phyloP scores from a whole-genome alignment of 2,797 vertebrate genomes.

The Astyanax mexicanus region DNA sequence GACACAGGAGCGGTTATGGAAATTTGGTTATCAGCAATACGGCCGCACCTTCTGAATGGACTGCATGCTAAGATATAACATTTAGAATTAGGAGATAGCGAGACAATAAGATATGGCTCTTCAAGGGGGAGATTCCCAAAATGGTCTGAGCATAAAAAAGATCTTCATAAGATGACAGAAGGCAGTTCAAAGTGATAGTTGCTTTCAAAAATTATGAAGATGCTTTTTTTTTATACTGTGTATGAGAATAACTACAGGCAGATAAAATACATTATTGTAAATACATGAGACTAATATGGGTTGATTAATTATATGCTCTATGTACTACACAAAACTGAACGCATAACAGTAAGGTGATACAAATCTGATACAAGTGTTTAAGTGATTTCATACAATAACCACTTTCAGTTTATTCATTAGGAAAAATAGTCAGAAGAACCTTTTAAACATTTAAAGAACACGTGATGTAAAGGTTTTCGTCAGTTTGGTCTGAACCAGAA shows the following conservation, averaged over 20 bases:
- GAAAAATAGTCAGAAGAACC: too few species aligned
- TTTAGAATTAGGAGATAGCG: conserved; percentile 15
- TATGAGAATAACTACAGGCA: not conserved
- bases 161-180: not conserved
- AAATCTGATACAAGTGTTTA: too few species aligned
- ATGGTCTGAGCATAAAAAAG: not conserved
- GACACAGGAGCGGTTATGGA: conserved; percentile 7
- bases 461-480: too few species aligned
- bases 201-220: not conserved
- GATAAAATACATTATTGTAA: not conserved
- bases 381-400: too few species aligned
- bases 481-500: too few species aligned
- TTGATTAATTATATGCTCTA: not conserved
- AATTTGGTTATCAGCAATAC: conserved; percentile 8
- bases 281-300: not conserved
- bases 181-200: not conserved
- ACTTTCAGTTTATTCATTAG: too few species aligned
- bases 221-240: not conserved
- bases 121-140: not conserved
- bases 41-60: conserved; percentile 9
- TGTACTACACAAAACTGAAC: not conserved
- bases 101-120: not conserved
- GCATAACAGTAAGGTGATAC: too few species aligned
- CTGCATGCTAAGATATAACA: conserved; percentile 31
- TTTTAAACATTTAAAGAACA: too few species aligned